These are phyloP conservation scores for Oncorhynchus clarkii DNA, from an alignment of 2,113 vertebrate species.

Conservation along the genomic window DNA sequence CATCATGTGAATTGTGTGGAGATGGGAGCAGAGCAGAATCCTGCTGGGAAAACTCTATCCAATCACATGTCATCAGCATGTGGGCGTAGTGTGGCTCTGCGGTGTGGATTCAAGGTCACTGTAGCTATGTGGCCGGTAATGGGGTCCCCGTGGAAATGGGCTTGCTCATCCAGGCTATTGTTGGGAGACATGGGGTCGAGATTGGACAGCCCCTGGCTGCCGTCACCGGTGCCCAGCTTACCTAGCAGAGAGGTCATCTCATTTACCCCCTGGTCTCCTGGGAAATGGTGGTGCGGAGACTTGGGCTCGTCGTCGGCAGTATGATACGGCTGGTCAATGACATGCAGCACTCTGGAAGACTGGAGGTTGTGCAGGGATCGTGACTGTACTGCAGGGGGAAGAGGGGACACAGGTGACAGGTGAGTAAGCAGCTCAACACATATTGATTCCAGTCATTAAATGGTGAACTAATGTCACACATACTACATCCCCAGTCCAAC, in stretches of 20 bases:
- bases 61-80: conserved; percentile 75
- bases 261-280: conserved; percentile 44
- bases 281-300: conserved; percentile 35
- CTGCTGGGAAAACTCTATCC: neutral
- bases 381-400: conserved; percentile 83
- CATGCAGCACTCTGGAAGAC: conserved; percentile 76
- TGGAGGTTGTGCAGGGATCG: conserved; percentile 86
- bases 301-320: conserved; percentile 47
- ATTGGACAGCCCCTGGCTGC: conserved; percentile 38
- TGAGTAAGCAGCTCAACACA: neutral
- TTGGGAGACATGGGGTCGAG: conserved; percentile 47
- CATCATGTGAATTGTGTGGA: conserved; percentile 10
- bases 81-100: conserved; percentile 50
- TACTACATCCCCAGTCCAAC: neutral
- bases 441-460: neutral
- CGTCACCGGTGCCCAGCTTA: conserved; percentile 54
- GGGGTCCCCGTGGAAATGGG: conserved; percentile 57
- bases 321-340: conserved; percentile 42
- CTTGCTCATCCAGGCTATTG: conserved; percentile 51
- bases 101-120: conserved; percentile 61
- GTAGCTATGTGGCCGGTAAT: conserved; percentile 60
- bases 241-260: conserved; percentile 61
- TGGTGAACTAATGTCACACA: neutral
- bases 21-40: neutral
- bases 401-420: conserved; percentile 6